Base-by-base conservation (phyloP, 1,140 invertebrate species). In the Hestina assimilis region DNA sequence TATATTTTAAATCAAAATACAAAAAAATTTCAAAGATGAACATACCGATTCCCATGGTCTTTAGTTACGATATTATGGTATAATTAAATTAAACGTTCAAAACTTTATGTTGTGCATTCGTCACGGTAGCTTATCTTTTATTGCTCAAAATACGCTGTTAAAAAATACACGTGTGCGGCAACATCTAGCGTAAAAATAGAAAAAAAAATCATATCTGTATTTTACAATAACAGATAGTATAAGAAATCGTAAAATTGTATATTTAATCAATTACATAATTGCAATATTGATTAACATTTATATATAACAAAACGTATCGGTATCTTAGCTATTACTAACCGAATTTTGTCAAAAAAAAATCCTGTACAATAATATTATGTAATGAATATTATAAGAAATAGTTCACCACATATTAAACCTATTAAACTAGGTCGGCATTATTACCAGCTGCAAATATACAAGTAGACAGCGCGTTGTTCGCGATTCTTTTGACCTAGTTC, bases 401-500 rank as follows among this genome's bases (percentile, higher is more conserved):
- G 17, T 50, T 43, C 29, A 33, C 45, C 14, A 33, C 28, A 21
- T 12, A 47, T 8, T 19, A 21, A 19, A 11, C 47, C 17, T 15
- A 38, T 45, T 42, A 28, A 70, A 62, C 31, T 70, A 21, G 61
- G 59, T 63, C 59, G 53, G 48, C 59, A 60, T 54, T 71, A 68
- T 71, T 58, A 71, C 53, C 62, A 72, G 57, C 62, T 66, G 56
- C 26, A 48, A 42, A 64, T 19, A 62, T 29, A 40, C 59, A 50
- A 66, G 54, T 19, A 62, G 60, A 56, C 59, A 52, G 12, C 62
- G 41, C 43, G 55, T 62, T 54, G 57, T 63, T 68, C 59, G 67
- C 63, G 52, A 70, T 72, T 69, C 53, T 78, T 78, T 68, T 68
- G 69, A 50, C 70, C 79, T 48, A 75, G 64, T 70, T 79, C 55